These are phyloP conservation scores for Ornithorhynchus anatinus DNA, from an alignment of 2,113 vertebrate genomes.

Conservation along the genomic window DNA sequence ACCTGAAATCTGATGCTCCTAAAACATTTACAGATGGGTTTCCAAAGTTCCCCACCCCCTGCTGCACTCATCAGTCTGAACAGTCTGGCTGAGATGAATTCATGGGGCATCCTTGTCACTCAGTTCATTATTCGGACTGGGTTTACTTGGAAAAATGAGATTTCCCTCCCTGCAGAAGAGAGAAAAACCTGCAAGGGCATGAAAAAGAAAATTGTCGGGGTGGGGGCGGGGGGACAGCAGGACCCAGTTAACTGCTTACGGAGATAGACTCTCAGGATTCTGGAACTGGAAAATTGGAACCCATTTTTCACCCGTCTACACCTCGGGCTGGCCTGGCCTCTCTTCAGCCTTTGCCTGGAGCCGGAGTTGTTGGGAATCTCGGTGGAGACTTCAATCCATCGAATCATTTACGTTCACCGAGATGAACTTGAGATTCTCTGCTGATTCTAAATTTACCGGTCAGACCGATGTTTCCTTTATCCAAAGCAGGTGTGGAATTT, in stretches of 20 bases:
- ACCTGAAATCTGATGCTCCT: neutral
- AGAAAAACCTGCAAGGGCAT: constrained; percentile 29
- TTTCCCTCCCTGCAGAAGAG: constrained; percentile 14
- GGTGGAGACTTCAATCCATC: too few relatives aligned
- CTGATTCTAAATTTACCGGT: neutral
- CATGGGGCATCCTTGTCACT: constrained; percentile 12
- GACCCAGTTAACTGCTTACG: constrained; percentile 15
- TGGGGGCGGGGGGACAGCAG: constrained; percentile 17
- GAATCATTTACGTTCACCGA: constrained; percentile 11
- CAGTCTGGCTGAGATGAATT: neutral
- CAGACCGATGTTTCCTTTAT: neutral
- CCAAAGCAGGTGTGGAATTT: neutral
- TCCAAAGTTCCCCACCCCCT: neutral
- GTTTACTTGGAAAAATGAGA: constrained; percentile 19
- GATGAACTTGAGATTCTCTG: too few relatives aligned
- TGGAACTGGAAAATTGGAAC: constrained; percentile 5
- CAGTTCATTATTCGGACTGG: constrained; percentile 18
- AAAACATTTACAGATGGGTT: constrained; percentile 25
- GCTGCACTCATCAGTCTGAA: neutral
- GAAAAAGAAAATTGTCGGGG: constrained; percentile 3
- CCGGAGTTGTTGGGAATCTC: too few relatives aligned
- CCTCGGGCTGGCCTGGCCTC: neutral
- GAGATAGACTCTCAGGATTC: constrained; percentile 13
- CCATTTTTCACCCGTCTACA: neutral
- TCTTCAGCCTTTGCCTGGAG: too few relatives aligned